These are phyloP conservation scores for Palythoa caribaeorum DNA, from an alignment of 92 coral and sea anemone genomes.

Conservation along the genomic window DNA sequence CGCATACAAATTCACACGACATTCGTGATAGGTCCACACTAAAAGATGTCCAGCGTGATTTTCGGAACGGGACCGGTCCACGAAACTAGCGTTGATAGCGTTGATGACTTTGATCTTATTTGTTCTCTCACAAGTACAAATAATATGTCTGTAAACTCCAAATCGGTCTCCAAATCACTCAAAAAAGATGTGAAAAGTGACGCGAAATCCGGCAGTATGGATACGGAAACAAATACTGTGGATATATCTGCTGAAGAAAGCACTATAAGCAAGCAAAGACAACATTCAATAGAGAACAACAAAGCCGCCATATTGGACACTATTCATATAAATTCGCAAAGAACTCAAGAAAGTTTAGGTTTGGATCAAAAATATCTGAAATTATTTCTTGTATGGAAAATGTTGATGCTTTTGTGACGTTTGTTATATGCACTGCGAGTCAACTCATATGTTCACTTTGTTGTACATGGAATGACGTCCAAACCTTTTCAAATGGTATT, in stretches of 20 bases:
- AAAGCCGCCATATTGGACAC: conserved; percentile 11
- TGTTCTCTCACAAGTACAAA: neutral
- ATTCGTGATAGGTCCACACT: conserved; percentile 39
- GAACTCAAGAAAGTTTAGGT: conserved; percentile 10
- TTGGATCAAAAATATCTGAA: conserved; percentile 10
- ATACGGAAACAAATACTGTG: neutral
- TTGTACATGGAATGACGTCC: conserved; percentile 28
- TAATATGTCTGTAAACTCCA: conserved; percentile 2
- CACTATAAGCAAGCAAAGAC: conserved; percentile 7
- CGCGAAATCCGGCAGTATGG: conserved; percentile 4
- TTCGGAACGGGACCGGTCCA: conserved; percentile 26
- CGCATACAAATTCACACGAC: conserved; percentile 32
- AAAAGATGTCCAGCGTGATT: conserved; percentile 26
- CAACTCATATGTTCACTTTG: conserved; percentile 4
- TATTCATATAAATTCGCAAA: neutral
- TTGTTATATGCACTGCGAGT: neutral
- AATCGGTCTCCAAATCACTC: too few relatives aligned
- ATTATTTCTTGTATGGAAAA: neutral
- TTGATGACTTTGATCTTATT: too few relatives aligned
- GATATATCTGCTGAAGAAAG: neutral
- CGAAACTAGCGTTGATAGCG: neutral
- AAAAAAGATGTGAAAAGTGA: neutral
- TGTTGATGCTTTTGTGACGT: neutral
- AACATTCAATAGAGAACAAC: too few relatives aligned
- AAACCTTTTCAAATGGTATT: conserved; percentile 36